Percentiles rank a stretch among this genome's conserved stretches.
Evolutionary conservation across 2,797 vertebrate species (phyloP).

Genomic region (Pelobates cultripes): DNA sequence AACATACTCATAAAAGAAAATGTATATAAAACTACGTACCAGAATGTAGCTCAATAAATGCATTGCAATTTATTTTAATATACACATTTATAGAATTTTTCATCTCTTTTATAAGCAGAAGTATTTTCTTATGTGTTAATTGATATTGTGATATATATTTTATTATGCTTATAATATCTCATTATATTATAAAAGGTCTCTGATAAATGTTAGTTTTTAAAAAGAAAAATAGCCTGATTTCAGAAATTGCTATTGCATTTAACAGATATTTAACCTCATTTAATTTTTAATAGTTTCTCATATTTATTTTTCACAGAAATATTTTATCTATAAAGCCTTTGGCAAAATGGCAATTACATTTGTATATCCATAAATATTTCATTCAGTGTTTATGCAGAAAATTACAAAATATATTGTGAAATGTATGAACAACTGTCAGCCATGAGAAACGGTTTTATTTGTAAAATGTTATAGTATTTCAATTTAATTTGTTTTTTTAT

Average conservation of each 20-base stretch:
- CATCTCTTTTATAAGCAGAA: neutral
- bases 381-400: conserved; percentile 62
- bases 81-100: neutral
- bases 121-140: conserved; percentile 2
- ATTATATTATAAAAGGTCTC: conserved; percentile 16
- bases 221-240: neutral
- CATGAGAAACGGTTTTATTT: conserved; percentile 49
- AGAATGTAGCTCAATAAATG: too few relatives aligned
- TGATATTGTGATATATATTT: conserved; percentile 14
- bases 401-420: conserved; percentile 61
- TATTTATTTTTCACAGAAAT: conserved; percentile 57
- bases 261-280: conserved; percentile 45
- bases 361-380: conserved; percentile 66
- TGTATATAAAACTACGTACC: too few relatives aligned
- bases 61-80: neutral
- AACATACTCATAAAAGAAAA: too few relatives aligned
- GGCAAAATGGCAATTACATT: conserved; percentile 57
- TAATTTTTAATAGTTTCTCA: conserved; percentile 52
- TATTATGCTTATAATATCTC: conserved; percentile 6
- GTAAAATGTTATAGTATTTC: conserved; percentile 16
- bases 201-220: conserved; percentile 8
- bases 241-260: conserved; percentile 37
- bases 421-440: conserved; percentile 53
- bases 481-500: conserved; percentile 12
- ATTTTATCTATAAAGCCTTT: conserved; percentile 60